Evolutionary conservation across 2,113 vertebrate genomes (phyloP), one percentile per base, ranked within the genome.

Genomic region (Pholis gunnellus): DNA sequence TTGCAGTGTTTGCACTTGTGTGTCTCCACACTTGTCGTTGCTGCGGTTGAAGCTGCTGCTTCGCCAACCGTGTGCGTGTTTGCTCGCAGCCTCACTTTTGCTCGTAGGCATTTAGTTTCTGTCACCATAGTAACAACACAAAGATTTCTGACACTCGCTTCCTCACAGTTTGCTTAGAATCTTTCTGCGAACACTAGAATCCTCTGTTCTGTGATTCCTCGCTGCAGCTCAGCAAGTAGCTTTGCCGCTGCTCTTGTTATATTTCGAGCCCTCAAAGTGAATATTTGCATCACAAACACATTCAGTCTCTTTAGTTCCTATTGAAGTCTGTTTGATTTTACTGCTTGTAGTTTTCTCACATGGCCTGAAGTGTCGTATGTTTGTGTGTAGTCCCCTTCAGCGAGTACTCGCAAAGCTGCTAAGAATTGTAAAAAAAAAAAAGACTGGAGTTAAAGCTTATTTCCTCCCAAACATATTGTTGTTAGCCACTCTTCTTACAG

Each of bases 121-220:
- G 74, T 92, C 91, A 80, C 91, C 87, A 87, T 86, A 80, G 94
- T 76, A 93, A 94, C 91, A 48, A 46, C 85, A 86, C 86, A 81
- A 90, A 84, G 42, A 89, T 68, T 88, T 73, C 74, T 85, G 79
- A 82, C 85, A 82, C 79, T 73, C 56, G 81, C 84, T 79, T 79
- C 72, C 40, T 72, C 6, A 15, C 77, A 74, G 75, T 77, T 6
- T 31, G 56, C 82, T 86, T 83, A 75, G 74, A 81, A 75, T 75
- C 75, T 66, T 69, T 73, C 75, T 72, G 46, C 54, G 0, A 79
- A 72, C 42, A 60, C 76, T 78, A 75, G 67, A 81, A 76, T 76
- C 76, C 78, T 73, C 38, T 76, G n/a, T 61, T 81, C 79, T 79
- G 61, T 78, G 65, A 70, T 77, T 70, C 59, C 57, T 73, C 36